phyloP scores from a whole-genome alignment of 2,888 invertebrate genomes.

The Cheilosia soror region DNA sequence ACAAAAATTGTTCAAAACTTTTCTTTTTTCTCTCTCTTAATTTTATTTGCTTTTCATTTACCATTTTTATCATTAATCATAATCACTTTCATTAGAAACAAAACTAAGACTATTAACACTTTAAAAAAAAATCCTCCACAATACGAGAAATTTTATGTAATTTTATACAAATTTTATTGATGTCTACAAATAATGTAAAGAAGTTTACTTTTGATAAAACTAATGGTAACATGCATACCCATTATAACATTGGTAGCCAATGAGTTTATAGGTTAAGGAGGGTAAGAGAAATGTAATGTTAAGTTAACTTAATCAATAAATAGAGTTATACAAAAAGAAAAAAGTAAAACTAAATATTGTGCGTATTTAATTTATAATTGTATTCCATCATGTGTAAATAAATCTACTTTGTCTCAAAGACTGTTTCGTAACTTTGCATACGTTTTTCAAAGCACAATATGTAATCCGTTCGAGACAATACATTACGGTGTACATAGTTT shows the following conservation, averaged over 20 bases:
- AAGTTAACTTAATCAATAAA: conserved; percentile 14
- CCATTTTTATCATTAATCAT: conserved; percentile 30
- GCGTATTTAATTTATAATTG: conserved; percentile 25
- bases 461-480: no score
- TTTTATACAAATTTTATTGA: not conserved
- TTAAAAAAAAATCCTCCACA: conserved; percentile 18
- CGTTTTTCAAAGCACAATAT: not conserved
- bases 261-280: conserved; percentile 5
- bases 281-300: conserved; percentile 23
- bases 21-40: conserved; percentile 21
- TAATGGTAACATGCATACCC: not conserved
- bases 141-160: conserved; percentile 12
- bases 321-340: not conserved
- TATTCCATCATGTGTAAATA: not conserved
- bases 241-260: not conserved
- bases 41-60: conserved; percentile 45
- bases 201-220: not conserved
- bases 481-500: no score
- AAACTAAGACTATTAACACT: conserved; percentile 36
- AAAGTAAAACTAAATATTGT: conserved; percentile 31
- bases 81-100: conserved; percentile 46
- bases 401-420: not conserved
- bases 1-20: conserved; percentile 26
- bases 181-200: not conserved
- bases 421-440: not conserved